Evolutionary conservation across 2,888 invertebrate species (phyloP), one percentile per base, ranked within the genome.

Genomic region (Sialis fuliginosa): DNA sequence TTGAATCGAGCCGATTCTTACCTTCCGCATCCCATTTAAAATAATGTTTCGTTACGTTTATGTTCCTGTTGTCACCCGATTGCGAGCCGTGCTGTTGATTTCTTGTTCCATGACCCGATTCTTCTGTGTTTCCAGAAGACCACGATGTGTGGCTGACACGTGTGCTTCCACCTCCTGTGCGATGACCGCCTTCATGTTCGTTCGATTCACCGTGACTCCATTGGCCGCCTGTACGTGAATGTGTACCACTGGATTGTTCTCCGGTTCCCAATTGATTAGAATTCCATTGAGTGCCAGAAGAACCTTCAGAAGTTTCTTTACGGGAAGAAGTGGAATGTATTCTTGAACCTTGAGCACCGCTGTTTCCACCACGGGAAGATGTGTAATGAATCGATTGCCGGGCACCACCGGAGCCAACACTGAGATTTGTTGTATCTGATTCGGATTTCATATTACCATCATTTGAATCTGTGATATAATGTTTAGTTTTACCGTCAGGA

Each of bases 361-460:
- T n/a, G n/a, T 13, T 39, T 10, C 45, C 45, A 7, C 7, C 45
- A 33, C 45, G 8, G 8, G 45, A 45, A 6, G 45, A 45, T 6
- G 45, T 39, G 31, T 45, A 45, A 10, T 45, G 33, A 10, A 45
- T 45, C 33, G 45, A 45, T 32, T 45, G 39, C 31, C 45, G 12
- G 31, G 39, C n/a, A 39, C 39, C 31, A 22, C 13, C 10, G 10
- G 45, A 45, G 10, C 45, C 39, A 12, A 39, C 39, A 8, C 39
- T 35, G n/a, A 39, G 39, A n/a, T 33, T 33, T 33, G 30, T 31
- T 10, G 33, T 40, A 12, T 37, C 31, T 9, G 41, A 33, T 49
- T 73, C 72, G 0, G 73, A 72, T 22, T 22, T 22, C 22, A 22
- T 22, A 52, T 72, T 72, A 1, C 63, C 64, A 54, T 74, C 74